Evolutionary conservation across 2,797 vertebrate genomes (phyloP).

Genomic region (Sebastiscus albofasciatus): DNA sequence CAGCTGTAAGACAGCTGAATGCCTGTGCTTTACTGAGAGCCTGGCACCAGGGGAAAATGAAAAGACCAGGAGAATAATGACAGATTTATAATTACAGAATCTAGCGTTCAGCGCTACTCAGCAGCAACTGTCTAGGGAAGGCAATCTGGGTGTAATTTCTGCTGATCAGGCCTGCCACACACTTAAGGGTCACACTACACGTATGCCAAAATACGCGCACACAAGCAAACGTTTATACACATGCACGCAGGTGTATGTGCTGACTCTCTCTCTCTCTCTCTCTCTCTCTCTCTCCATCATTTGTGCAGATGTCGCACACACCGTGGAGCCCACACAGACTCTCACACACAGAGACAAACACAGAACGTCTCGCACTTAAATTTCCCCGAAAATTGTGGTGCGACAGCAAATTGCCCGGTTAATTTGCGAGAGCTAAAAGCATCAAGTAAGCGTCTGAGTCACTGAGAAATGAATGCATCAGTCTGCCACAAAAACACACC

Average conservation of each 20-base stretch:
- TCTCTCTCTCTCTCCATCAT: neutral
- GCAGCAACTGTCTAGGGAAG: conserved; percentile 68
- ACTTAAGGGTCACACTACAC: conserved; percentile 48
- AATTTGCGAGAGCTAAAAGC: conserved; percentile 51
- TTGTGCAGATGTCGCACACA: conserved; percentile 10
- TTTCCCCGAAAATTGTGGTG: conserved; percentile 28
- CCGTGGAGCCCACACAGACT: neutral
- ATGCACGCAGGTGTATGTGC: neutral
- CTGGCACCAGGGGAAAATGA: conserved; percentile 54
- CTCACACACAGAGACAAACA: neutral
- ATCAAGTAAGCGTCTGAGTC: conserved; percentile 30
- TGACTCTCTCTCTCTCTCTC: neutral
- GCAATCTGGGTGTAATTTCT: conserved; percentile 71
- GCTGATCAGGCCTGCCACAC: conserved; percentile 69
- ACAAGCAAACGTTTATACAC: neutral
- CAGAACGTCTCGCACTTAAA: conserved; percentile 2
- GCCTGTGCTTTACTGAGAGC: conserved; percentile 43
- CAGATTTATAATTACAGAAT: conserved; percentile 83
- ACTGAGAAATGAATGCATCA: conserved; percentile 21
- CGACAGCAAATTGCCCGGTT: conserved; percentile 47
- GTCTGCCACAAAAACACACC: conserved; percentile 3
- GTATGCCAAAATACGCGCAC: neutral
- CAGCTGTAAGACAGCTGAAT: conserved; percentile 52
- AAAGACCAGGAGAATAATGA: conserved; percentile 73
- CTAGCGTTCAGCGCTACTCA: conserved; percentile 60